Evolutionary conservation across 2,797 vertebrate species (phyloP).

Genomic region (Gallinago stenura): DNA sequence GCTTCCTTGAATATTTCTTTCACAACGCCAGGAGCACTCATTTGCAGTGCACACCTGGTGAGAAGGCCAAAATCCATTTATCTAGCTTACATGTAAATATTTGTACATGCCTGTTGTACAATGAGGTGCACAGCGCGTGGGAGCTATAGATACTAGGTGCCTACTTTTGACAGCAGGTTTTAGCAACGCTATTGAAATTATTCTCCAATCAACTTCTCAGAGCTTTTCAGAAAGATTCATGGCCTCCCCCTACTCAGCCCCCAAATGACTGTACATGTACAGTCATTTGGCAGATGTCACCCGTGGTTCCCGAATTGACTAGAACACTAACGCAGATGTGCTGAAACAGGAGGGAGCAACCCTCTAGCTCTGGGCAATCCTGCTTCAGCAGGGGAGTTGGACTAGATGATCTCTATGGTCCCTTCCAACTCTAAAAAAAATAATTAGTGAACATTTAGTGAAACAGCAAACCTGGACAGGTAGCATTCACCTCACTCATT

Average conservation of each 20-base stretch:
- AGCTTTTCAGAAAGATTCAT: neutral
- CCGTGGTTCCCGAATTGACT: accelerated
- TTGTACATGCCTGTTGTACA: neutral
- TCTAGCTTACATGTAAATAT: neutral
- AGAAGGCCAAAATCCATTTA: neutral
- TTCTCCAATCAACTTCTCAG: neutral
- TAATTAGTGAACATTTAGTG: too few species aligned
- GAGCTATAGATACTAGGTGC: neutral
- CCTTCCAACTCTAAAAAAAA: too few species aligned
- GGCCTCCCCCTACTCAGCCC: neutral
- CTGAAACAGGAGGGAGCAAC: neutral
- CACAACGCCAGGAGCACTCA: neutral
- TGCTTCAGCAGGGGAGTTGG: too few species aligned
- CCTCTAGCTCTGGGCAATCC: too few species aligned
- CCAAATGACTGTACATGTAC: neutral
- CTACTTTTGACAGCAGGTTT: neutral
- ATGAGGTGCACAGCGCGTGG: neutral
- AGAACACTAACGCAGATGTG: neutral
- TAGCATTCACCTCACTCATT: neutral
- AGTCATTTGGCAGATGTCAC: neutral
- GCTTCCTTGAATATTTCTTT: neutral
- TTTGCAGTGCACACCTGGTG: neutral
- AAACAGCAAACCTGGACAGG: neutral
- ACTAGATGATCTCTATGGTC: too few species aligned
- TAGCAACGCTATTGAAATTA: neutral